A percentile compares a stretch with the other conserved stretches of the same genome.
These are phyloP conservation scores for Antheraea mylitta DNA, from an alignment of 1,140 invertebrate genomes.

Conservation along the genomic window DNA sequence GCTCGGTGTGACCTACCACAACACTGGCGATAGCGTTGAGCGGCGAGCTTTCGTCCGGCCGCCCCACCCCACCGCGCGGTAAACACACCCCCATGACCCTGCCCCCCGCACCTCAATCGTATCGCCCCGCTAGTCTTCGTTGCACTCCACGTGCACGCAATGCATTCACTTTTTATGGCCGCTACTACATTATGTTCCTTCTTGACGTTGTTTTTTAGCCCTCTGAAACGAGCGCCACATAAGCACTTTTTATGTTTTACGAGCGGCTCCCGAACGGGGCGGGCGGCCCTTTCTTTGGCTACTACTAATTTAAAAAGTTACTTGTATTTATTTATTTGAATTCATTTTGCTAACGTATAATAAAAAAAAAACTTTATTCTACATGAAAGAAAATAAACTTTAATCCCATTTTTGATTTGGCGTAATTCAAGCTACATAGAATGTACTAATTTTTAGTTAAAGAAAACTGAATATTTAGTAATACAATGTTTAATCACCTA, in stretches of 20 bases:
- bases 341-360: too few relatives aligned
- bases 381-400: too few relatives aligned
- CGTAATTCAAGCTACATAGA: too few relatives aligned
- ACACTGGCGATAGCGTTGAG: slow-evolving; percentile 64
- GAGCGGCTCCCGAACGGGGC: slow-evolving; percentile 54
- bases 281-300: slow-evolving; percentile 56
- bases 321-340: slow-evolving; percentile 5
- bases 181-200: slow-evolving; percentile 74
- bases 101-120: slow-evolving; percentile 27
- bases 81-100: slow-evolving; percentile 71
- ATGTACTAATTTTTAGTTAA: too few relatives aligned
- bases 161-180: slow-evolving; percentile 73
- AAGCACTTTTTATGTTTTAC: slow-evolving; percentile 74
- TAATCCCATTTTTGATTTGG: too few relatives aligned
- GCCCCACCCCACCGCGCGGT: slow-evolving; percentile 54
- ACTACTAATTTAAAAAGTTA: slow-evolving; percentile 61
- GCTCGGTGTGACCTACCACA: slow-evolving; percentile 75
- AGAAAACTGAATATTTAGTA: too few relatives aligned
- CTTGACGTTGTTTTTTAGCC: slow-evolving; percentile 64
- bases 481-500: too few relatives aligned
- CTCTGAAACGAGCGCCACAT: slow-evolving; percentile 62
- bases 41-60: slow-evolving; percentile 48
- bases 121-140: slow-evolving; percentile 26
- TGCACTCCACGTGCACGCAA: slow-evolving; percentile 72
- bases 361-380: too few relatives aligned